Evolutionary conservation across 2,797 vertebrate genomes (phyloP).

Genomic region (Propithecus perrieri): DNA sequence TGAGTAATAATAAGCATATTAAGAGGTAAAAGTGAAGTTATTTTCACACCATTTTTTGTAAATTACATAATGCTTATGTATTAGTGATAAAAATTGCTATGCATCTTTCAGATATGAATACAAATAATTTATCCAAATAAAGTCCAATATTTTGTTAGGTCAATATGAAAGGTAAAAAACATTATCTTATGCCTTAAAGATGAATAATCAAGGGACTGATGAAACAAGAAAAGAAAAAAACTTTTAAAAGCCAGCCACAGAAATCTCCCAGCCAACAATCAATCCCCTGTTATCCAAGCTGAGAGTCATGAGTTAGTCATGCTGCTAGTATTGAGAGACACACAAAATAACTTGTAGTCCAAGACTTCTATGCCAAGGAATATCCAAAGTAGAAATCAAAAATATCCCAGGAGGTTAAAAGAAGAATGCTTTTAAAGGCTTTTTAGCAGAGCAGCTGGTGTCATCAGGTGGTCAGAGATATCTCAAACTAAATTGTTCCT

Average conservation of each 20-base stretch:
- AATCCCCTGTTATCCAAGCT: not conserved
- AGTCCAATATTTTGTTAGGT: not conserved
- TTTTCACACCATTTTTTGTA: not conserved
- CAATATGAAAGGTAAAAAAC: not conserved
- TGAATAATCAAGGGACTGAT: not conserved
- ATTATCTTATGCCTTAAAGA: not conserved
- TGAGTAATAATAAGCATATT: not conserved
- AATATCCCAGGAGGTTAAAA: not conserved
- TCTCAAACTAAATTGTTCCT: not conserved
- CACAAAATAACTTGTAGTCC: not conserved
- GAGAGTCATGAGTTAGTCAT: not conserved
- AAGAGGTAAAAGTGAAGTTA: not conserved
- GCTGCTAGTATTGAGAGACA: not conserved
- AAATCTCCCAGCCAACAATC: not conserved
- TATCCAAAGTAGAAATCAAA: not conserved
- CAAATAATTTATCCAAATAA: not conserved
- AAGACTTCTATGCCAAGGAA: slow-evolving; percentile 6
- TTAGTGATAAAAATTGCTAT: not conserved
- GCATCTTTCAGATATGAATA: not conserved
- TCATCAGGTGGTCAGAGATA: not conserved
- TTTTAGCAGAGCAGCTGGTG: slow-evolving; percentile 2
- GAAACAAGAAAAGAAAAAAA: not conserved
- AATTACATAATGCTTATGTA: not conserved
- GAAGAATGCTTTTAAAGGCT: not conserved
- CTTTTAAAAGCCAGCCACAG: not conserved